These are phyloP conservation scores for Chrysolina oricalcia DNA, from an alignment of 2,888 invertebrate genomes.

Conservation along the genomic window DNA sequence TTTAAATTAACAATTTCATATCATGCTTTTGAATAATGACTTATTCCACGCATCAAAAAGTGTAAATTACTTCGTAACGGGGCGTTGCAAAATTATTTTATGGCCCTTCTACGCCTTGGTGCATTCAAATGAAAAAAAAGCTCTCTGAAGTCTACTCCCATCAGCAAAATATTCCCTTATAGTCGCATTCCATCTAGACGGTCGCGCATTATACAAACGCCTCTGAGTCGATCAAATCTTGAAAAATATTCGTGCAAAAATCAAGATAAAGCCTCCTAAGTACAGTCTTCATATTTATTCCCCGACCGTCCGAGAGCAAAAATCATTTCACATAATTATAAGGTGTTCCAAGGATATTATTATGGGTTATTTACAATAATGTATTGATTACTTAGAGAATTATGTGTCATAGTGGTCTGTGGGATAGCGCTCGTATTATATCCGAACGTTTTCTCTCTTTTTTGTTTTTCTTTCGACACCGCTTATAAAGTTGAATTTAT, in stretches of 20 bases:
- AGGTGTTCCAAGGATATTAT: slow-evolving; percentile 62
- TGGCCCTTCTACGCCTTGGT: background rate
- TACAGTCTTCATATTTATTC: slow-evolving; percentile 43
- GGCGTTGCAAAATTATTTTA: too few species aligned
- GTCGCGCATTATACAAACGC: slow-evolving; percentile 22
- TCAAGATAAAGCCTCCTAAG: slow-evolving; percentile 43
- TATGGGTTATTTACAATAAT: slow-evolving; percentile 62
- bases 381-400: slow-evolving; percentile 64
- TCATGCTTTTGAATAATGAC: too few species aligned
- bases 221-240: slow-evolving; percentile 26
- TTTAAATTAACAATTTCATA: too few species aligned
- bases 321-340: slow-evolving; percentile 52
- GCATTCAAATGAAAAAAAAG: background rate
- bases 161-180: slow-evolving; percentile 20
- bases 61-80: too few species aligned
- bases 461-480: slow-evolving; percentile 26
- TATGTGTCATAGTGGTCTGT: slow-evolving; percentile 59
- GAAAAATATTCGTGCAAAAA: slow-evolving; percentile 28
- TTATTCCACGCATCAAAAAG: too few species aligned
- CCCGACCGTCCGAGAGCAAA: slow-evolving; percentile 44
- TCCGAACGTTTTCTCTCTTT: slow-evolving; percentile 12
- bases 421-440: slow-evolving; percentile 22
- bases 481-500: slow-evolving; percentile 28
- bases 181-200: slow-evolving; percentile 24
- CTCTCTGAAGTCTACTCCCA: background rate